Evolutionary conservation across 2,113 vertebrate species (phyloP), one percentile per base, ranked within the genome.

Genomic region (Noturus placidus): DNA sequence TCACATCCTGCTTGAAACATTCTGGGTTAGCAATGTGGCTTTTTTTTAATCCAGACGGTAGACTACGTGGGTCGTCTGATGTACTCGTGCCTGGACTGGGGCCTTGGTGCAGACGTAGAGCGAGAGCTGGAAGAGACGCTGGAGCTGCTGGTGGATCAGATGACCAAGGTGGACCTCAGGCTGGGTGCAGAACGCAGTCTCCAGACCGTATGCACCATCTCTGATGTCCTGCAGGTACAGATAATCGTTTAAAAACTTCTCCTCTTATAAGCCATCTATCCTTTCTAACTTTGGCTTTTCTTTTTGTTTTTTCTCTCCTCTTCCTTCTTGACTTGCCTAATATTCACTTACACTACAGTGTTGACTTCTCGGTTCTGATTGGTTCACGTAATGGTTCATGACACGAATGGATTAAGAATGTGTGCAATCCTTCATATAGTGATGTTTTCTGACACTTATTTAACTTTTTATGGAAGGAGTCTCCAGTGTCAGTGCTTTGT

Each of bases 51-150:
- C 4, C 82, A 96, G 95, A 80, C 94, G n/a, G 81, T 94, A 42
- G 93, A 95, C 80, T 86, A 86, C 46, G 77, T 96, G 70, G 95
- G 94, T 83, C 33, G 92, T 81, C 88, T 92, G 10, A 91, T 96
- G 84, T 96, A 95, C 88, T 91, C 92, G 77, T 94, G 94, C 77
- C 92, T 96, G 90, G 95, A 96, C 86, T 96, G 95, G 95, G 95
- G 95, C 77, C 92, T 96, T 0, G 82, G 90, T 63, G 92, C 89
- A 33, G 87, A 95, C 46, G 27, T 90, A 10, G 95, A 96, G 87
- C 89, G 95, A 33, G 93, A 95, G 25, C 87, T 96, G 87, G 93
- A 93, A 0, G 79, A 91, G 42, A 90, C 93, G 7, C 87, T 96
- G 76, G 93, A 95, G 88, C 92, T 92, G 42, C 86, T 96, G 70